Evolutionary conservation across 2,113 vertebrate species (phyloP).

Genomic region (Campylomormyrus tamandua): DNA sequence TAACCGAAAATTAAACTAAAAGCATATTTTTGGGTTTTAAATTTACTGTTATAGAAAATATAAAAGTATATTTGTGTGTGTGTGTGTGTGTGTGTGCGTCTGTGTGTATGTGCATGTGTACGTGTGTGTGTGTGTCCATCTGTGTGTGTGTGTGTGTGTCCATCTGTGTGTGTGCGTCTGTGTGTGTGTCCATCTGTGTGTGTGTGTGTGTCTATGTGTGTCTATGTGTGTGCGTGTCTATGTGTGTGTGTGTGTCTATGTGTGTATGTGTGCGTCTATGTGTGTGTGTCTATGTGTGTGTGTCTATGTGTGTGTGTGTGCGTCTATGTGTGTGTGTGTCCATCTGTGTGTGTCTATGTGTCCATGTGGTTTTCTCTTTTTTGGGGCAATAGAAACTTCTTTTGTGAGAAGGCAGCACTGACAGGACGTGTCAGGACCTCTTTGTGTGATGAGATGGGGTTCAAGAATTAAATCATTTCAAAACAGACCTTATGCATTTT

Average conservation of each 20-base stretch:
- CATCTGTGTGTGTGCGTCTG: no score
- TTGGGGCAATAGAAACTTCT: neutral
- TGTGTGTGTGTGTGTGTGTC: neutral
- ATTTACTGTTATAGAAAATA: neutral
- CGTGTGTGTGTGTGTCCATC: no score
- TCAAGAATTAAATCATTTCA: constrained; percentile 18
- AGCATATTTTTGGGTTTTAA: neutral
- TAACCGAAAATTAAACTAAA: neutral
- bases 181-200: no score
- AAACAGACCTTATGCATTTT: constrained; percentile 42
- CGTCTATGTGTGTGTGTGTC: neutral
- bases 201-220: neutral
- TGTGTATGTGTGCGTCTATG: no score
- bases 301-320: neutral
- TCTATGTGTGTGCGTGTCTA: no score
- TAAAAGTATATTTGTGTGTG: neutral
- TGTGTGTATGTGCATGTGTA: neutral
- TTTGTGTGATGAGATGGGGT: neutral
- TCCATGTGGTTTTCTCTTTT: neutral
- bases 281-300: no score
- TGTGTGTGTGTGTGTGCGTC: no score
- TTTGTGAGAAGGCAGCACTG: neutral
- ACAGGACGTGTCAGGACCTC: neutral
- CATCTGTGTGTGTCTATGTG: neutral
- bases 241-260: no score